Evolutionary conservation across 1,140 invertebrate genomes (phyloP), one percentile per base, ranked within the genome.

Genomic region (Bombus balteatus): DNA sequence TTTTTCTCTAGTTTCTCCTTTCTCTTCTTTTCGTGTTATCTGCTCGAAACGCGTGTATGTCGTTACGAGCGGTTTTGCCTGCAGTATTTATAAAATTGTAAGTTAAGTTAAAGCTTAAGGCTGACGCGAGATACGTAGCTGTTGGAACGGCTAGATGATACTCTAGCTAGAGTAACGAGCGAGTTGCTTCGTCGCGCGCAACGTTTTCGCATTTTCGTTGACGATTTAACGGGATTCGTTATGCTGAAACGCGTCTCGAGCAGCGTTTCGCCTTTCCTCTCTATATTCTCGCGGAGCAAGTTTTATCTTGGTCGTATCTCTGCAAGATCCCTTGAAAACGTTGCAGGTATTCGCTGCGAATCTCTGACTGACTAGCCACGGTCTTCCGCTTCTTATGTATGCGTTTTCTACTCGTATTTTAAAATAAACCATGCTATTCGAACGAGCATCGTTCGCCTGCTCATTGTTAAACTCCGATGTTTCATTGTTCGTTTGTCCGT

Each of bases 391-490:
- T 94, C 92, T 94, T 94, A 92, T 92, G 92, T 94, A 94, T 92
- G 94, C 94, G 91, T 95, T 95, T 95, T 95, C 89, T 95, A 94
- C 94, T 92, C 90, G 93, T 93, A 94, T 94, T 94, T 94, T 94
- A 91, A 94, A 94, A 94, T 94, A 94, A 94, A 95, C 82, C 37
- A 91, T 89, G 91, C 53, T 89, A 92, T 75, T 89, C 83, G 75
- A 72, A 72, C 37, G 43, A 47, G 34, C 25, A 39, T 71, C 37
- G 43, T 32, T 79, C 32, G 43, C 41, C 8, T 32, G 57, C 41
- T 39, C 59, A 62, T 32, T 32, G 75, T 62, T 34, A 65, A 80
- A 37, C 12, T 13, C 25, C 39, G 77, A 79, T 43, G 77, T 71
- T 81, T 37, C 47, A 22, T 53, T 53, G 47, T 53, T 53, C 47